These are phyloP conservation scores for Plecturocebus donacophilus DNA, from an alignment of 2,113 vertebrate genomes.

Conservation along the genomic window DNA sequence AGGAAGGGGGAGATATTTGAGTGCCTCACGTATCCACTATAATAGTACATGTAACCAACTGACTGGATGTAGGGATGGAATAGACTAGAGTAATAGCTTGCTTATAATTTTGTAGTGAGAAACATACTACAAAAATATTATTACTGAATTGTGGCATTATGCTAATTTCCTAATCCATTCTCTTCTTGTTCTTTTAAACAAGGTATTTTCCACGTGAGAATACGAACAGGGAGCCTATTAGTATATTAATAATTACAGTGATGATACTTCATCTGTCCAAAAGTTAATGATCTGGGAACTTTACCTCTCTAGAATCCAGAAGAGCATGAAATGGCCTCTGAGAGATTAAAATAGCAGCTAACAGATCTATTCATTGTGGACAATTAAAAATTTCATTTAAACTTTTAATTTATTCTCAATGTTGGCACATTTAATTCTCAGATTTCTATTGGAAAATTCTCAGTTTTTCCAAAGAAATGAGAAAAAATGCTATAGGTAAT, in stretches of 20 bases:
- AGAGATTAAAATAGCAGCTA: constrained; percentile 20
- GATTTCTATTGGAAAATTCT: neutral
- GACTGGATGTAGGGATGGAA: neutral
- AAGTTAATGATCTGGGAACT: neutral
- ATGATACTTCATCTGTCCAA: neutral
- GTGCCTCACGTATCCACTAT: neutral
- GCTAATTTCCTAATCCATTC: neutral
- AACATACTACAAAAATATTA: neutral
- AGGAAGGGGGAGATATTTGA: neutral
- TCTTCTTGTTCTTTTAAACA: neutral
- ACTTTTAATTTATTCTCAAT: constrained; percentile 41
- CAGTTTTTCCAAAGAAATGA: neutral
- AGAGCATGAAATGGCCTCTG: neutral
- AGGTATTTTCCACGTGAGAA: neutral
- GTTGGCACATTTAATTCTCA: neutral
- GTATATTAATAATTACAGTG: constrained; percentile 1
- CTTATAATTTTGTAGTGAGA: neutral
- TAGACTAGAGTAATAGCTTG: constrained; percentile 10
- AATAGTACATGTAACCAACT: neutral
- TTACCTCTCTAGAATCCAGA: neutral
- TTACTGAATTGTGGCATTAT: neutral
- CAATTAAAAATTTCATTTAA: constrained; percentile 9
- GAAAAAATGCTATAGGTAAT: neutral
- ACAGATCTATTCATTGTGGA: neutral
- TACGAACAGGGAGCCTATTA: neutral